A percentile compares a stretch with the other conserved stretches of the same genome.
These are phyloP conservation scores for Melinaea menophilus DNA, from an alignment of 2,888 invertebrate genomes.

Conservation along the genomic window DNA sequence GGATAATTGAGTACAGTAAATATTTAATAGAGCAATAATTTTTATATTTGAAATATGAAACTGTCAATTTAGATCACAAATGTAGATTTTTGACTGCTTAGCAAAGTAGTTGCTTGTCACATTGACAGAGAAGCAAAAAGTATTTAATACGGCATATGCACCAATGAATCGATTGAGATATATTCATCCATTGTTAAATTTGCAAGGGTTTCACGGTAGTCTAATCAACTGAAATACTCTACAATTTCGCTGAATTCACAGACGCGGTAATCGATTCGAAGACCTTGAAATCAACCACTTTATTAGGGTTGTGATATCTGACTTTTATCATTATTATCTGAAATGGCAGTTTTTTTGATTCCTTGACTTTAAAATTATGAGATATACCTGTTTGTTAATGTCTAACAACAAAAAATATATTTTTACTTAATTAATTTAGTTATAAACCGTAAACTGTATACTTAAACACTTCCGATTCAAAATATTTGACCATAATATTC, in stretches of 20 bases:
- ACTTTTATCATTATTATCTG: not conserved
- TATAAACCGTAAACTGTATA: too few species aligned
- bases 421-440: too few species aligned
- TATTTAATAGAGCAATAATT: too few species aligned
- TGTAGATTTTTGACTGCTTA: too few species aligned
- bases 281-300: slow-evolving; percentile 1
- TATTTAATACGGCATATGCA: not conserved
- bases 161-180: not conserved
- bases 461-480: too few species aligned
- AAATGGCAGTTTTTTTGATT: slow-evolving; percentile 1
- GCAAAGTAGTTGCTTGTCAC: not conserved
- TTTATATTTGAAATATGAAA: too few species aligned
- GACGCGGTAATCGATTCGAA: slow-evolving; percentile 3
- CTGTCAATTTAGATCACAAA: too few species aligned
- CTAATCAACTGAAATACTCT: slow-evolving; percentile 5
- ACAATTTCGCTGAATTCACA: not conserved
- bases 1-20: too few species aligned
- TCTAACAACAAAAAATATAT: too few species aligned
- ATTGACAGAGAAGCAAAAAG: not conserved
- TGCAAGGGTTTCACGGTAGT: slow-evolving; percentile 9
- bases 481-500: too few species aligned
- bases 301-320: not conserved
- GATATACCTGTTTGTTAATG: not conserved
- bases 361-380: not conserved
- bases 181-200: slow-evolving; percentile 9